Evolutionary conservation across 2,797 vertebrate genomes (phyloP).

Genomic region (Amphiprion clarkii): DNA sequence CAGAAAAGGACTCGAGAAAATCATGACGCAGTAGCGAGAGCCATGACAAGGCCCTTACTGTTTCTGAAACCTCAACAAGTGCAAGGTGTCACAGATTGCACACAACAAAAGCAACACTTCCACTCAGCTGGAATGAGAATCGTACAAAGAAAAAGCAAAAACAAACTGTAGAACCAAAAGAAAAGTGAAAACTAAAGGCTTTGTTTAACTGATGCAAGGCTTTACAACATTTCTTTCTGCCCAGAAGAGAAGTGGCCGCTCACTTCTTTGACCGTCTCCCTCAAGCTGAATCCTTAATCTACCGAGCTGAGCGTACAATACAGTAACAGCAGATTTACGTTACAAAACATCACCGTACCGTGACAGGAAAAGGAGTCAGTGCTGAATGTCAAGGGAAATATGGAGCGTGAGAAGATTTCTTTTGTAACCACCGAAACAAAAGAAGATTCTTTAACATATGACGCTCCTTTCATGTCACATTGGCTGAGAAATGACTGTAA

Average conservation of each 20-base stretch:
- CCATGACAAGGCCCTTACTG: background rate
- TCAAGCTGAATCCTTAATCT: conserved; percentile 10
- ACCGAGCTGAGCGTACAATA: conserved; percentile 33
- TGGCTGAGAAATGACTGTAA: conserved; percentile 5
- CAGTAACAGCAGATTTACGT: conserved; percentile 59
- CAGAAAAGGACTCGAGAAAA: conserved; percentile 58
- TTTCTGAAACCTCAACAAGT: conserved; percentile 49
- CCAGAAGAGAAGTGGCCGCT: conserved; percentile 19
- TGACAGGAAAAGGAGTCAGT: conserved; percentile 44
- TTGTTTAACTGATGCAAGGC: conserved; percentile 46
- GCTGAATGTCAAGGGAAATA: conserved; percentile 27
- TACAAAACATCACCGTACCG: conserved; percentile 47
- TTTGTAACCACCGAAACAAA: conserved; percentile 4
- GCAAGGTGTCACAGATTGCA: conserved; percentile 66
- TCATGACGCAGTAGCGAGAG: conserved; percentile 36
- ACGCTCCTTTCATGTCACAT: background rate
- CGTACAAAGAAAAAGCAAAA: conserved; percentile 10
- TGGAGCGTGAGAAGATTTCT: background rate
- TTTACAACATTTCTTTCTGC: conserved; percentile 35
- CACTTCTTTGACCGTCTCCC: background rate
- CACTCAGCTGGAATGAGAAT: conserved; percentile 17
- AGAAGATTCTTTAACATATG: background rate
- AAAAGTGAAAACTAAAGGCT: conserved; percentile 30
- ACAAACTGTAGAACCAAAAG: conserved; percentile 18
- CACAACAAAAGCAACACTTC: conserved; percentile 31